These are phyloP conservation scores for Varecia variegata DNA, from an alignment of 2,797 vertebrate species.

Conservation along the genomic window DNA sequence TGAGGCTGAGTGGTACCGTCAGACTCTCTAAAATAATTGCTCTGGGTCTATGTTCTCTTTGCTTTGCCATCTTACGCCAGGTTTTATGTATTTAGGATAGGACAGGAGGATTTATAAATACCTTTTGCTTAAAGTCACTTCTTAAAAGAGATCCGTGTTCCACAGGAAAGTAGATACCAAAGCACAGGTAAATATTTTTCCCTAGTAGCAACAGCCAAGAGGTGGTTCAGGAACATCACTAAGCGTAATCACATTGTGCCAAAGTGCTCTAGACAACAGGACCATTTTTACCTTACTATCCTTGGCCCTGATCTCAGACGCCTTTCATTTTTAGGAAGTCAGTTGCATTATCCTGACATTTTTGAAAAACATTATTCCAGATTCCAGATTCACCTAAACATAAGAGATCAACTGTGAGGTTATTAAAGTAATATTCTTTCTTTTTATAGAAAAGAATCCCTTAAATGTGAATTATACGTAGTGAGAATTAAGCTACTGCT, in stretches of 20 bases:
- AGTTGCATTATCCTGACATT: background rate
- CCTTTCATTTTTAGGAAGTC: background rate
- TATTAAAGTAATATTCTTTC: background rate
- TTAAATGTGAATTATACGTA: background rate
- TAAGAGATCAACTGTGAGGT: background rate
- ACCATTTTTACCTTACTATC: background rate
- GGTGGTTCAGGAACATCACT: background rate
- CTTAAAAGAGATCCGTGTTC: background rate
- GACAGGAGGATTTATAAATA: background rate
- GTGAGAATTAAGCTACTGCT: background rate
- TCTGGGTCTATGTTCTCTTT: background rate
- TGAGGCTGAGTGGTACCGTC: background rate
- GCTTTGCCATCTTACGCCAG: background rate
- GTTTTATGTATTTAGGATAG: background rate
- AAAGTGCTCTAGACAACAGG: background rate
- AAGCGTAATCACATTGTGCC: background rate
- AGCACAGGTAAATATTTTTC: background rate
- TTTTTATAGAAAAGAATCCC: background rate
- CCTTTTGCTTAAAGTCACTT: background rate
- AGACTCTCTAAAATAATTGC: background rate
- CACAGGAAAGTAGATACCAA: background rate
- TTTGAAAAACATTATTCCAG: background rate
- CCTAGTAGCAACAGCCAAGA: background rate
- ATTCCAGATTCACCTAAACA: background rate
- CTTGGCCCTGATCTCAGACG: background rate